Evolutionary conservation across 2,797 vertebrate genomes (phyloP).

Genomic region (Aulostomus chinensis): DNA sequence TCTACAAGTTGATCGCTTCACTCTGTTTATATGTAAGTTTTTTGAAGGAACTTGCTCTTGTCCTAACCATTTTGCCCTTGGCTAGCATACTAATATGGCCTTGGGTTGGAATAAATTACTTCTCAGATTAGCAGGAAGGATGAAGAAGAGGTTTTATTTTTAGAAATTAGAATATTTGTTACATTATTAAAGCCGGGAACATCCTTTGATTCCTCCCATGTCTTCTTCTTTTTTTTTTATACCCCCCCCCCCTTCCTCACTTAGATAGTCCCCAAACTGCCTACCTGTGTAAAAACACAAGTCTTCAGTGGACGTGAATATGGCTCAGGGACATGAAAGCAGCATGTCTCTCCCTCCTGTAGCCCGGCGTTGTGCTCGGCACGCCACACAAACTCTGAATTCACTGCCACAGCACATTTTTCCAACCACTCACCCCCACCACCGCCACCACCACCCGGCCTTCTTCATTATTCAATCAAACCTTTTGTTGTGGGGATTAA

Average conservation of each 20-base stretch:
- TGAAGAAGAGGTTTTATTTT: slow-evolving; percentile 81
- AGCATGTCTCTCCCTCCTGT: slow-evolving; percentile 60
- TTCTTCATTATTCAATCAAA: slow-evolving; percentile 66
- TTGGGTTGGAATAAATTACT: slow-evolving; percentile 81
- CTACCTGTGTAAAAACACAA: slow-evolving; percentile 81
- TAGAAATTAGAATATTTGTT: slow-evolving; percentile 84
- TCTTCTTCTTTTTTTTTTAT: slow-evolving; percentile 35
- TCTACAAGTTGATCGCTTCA: slow-evolving; percentile 65
- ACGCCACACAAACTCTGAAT: slow-evolving; percentile 71
- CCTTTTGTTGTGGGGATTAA: slow-evolving; percentile 55
- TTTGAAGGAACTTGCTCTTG: slow-evolving; percentile 74
- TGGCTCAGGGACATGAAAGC: slow-evolving; percentile 76
- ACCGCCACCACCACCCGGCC: slow-evolving; percentile 8
- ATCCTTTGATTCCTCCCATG: slow-evolving; percentile 78
- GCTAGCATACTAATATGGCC: slow-evolving; percentile 84
- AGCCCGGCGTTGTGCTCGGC: slow-evolving; percentile 56
- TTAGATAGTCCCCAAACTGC: slow-evolving; percentile 76
- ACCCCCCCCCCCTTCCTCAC: slow-evolving; percentile 46
- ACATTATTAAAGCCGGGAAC: slow-evolving; percentile 79
- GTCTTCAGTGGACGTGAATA: slow-evolving; percentile 75
- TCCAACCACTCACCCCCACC: slow-evolving; percentile 13
- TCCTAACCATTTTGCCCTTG: slow-evolving; percentile 76
- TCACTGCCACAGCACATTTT: slow-evolving; percentile 78
- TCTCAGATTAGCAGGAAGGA: slow-evolving; percentile 83
- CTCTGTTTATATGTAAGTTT: slow-evolving; percentile 65